Evolutionary conservation across 2,113 vertebrate genomes (phyloP).

Genomic region (Stegastes partitus): DNA sequence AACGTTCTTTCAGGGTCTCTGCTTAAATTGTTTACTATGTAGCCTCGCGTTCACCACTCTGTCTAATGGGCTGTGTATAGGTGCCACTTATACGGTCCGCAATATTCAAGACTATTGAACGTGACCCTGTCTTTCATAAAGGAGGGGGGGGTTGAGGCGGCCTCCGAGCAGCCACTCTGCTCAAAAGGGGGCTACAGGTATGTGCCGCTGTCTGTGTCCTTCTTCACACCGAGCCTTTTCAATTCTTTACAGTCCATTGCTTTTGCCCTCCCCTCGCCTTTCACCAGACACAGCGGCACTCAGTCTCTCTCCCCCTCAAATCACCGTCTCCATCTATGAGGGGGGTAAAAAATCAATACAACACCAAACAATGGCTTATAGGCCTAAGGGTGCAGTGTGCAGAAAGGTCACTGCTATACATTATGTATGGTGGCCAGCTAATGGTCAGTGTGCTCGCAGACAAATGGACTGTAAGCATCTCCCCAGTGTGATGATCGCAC

Average conservation of each 20-base stretch:
- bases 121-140: constrained; percentile 60
- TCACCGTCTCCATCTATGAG: constrained; percentile 79
- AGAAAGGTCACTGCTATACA: constrained; percentile 83
- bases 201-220: constrained; percentile 58
- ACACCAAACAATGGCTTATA: constrained; percentile 83
- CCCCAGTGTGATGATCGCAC: constrained; percentile 65
- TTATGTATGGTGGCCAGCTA: constrained; percentile 83
- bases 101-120: constrained; percentile 59
- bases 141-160: too few relatives aligned
- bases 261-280: constrained; percentile 62
- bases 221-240: constrained; percentile 72
- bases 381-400: constrained; percentile 78
- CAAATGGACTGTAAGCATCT: constrained; percentile 79
- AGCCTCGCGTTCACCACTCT: constrained; percentile 55
- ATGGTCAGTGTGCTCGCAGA: constrained; percentile 79
- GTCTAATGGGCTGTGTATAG: constrained; percentile 78
- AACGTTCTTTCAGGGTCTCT: constrained; percentile 64
- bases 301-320: constrained; percentile 71
- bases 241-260: constrained; percentile 80
- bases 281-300: constrained; percentile 68
- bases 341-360: constrained; percentile 80
- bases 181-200: constrained; percentile 69
- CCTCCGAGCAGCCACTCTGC: constrained; percentile 34
- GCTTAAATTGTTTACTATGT: constrained; percentile 72
- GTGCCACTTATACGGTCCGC: constrained; percentile 55